These are phyloP conservation scores for Hydrozoanthus gracilis DNA, from an alignment of 92 coral and sea anemone species.

Conservation along the genomic window DNA sequence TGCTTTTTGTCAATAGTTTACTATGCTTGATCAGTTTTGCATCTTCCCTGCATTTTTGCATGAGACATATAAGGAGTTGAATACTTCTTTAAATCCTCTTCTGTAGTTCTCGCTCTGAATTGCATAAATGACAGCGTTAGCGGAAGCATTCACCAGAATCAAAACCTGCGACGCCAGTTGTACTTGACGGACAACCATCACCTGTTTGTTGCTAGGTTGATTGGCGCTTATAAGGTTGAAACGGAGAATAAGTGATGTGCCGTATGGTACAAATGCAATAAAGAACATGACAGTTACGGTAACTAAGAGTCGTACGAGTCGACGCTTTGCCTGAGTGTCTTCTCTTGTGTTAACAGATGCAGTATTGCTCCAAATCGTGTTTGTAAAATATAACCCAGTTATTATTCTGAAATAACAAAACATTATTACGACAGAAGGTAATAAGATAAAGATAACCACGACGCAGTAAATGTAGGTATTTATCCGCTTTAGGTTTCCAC, in stretches of 20 bases:
- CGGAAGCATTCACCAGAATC: conserved; percentile 68
- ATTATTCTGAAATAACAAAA: conserved; percentile 80
- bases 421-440: conserved; percentile 56
- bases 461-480: conserved; percentile 61
- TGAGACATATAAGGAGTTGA: not conserved
- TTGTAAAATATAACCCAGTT: conserved; percentile 74
- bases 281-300: conserved; percentile 72
- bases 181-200: not conserved
- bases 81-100: conserved; percentile 62
- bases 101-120: conserved; percentile 75
- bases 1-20: too few relatives aligned
- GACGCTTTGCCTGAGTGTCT: conserved; percentile 66
- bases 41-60: not conserved
- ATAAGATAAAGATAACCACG: conserved; percentile 53
- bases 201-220: not conserved
- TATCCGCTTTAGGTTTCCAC: not conserved
- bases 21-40: too few relatives aligned
- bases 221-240: conserved; percentile 29
- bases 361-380: conserved; percentile 73
- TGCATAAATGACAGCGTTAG: conserved; percentile 78
- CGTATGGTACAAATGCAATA: conserved; percentile 76
- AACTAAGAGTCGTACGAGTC: conserved; percentile 70
- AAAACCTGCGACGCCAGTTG: conserved; percentile 56
- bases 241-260: conserved; percentile 33
- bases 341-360: conserved; percentile 9